A percentile compares a stretch with the other conserved stretches of the same genome.
phyloP scores from a whole-genome alignment of 2,797 vertebrate species.

The Oryzias dopingdopingensis region DNA sequence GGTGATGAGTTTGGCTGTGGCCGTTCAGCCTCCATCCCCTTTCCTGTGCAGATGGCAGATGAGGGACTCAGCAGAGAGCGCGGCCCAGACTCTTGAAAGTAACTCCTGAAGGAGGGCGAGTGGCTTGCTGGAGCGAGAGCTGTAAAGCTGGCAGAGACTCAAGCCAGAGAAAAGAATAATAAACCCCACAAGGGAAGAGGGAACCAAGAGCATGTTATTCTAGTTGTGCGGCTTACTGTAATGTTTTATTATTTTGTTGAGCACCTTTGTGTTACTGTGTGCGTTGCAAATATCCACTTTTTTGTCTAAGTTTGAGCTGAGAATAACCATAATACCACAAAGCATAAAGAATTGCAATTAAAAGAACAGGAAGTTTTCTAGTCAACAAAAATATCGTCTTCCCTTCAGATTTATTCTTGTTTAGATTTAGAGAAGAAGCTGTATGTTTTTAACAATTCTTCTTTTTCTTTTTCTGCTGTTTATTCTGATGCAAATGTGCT shows the following conservation, averaged over 20 bases:
- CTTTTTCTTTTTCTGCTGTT: too few species aligned
- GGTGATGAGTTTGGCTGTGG: slow-evolving; percentile 55
- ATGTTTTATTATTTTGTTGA: slow-evolving; percentile 52
- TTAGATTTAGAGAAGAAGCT: too few species aligned
- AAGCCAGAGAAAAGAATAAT: slow-evolving; percentile 65
- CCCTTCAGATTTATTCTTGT: too few species aligned
- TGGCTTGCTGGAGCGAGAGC: slow-evolving; percentile 62
- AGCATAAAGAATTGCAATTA: too few species aligned
- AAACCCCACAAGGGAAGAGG: slow-evolving; percentile 66
- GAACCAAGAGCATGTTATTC: slow-evolving; percentile 61
- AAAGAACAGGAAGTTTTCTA: too few species aligned
- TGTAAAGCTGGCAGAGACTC: slow-evolving; percentile 59
- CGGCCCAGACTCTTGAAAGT: slow-evolving; percentile 55
- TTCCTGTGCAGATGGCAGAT: slow-evolving; percentile 65
- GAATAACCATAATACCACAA: too few species aligned
- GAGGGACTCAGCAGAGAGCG: slow-evolving; percentile 53
- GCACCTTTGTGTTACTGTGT: background rate
- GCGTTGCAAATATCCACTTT: too few species aligned
- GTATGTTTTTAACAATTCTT: too few species aligned
- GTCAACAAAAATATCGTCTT: too few species aligned
- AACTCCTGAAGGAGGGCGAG: slow-evolving; percentile 65
- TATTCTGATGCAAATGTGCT: too few species aligned
- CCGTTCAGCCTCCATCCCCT: slow-evolving; percentile 47
- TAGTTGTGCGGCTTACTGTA: slow-evolving; percentile 40
- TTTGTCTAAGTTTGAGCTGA: too few species aligned